These are phyloP conservation scores for Drosophila bunnanda DNA, from an alignment of 2,888 invertebrate genomes.

Conservation along the genomic window DNA sequence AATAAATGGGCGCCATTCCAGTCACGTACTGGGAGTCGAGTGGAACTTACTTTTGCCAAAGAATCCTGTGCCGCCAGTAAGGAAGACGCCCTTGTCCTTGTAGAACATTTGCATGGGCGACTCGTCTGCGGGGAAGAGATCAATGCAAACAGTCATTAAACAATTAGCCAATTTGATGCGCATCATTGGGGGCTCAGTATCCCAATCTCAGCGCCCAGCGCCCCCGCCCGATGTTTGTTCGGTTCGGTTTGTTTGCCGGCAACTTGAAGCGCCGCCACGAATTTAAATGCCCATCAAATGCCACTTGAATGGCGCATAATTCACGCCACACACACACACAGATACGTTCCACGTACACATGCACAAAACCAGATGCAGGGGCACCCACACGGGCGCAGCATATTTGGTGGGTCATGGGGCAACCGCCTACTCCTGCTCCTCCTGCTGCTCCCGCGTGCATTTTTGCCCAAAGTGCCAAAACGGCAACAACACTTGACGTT, in stretches of 20 bases:
- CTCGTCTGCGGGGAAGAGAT: slow-evolving; percentile 73
- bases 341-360: slow-evolving; percentile 5
- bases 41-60: slow-evolving; percentile 84
- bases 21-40: slow-evolving; percentile 51
- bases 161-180: slow-evolving; percentile 79
- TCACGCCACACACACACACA: slow-evolving; percentile 67
- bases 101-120: slow-evolving; percentile 87
- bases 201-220: neutral
- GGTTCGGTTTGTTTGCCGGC: slow-evolving; percentile 70
- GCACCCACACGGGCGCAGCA: slow-evolving; percentile 8
- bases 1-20: slow-evolving; percentile 43
- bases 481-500: slow-evolving; percentile 75
- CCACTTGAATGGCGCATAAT: slow-evolving; percentile 78
- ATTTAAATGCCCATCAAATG: slow-evolving; percentile 77
- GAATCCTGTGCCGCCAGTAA: slow-evolving; percentile 88
- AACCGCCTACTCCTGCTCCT: slow-evolving; percentile 44
- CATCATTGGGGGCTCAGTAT: slow-evolving; percentile 64
- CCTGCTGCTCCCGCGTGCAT: slow-evolving; percentile 73
- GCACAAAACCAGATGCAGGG: slow-evolving; percentile 6
- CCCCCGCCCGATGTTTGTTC: slow-evolving; percentile 17
- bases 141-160: slow-evolving; percentile 80
- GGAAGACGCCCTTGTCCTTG: slow-evolving; percentile 87
- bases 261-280: slow-evolving; percentile 76
- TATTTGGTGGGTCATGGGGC: slow-evolving; percentile 56
- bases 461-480: slow-evolving; percentile 80